Base-by-base conservation (phyloP, 1,140 invertebrate species). In the Drosophila eugracilis region DNA sequence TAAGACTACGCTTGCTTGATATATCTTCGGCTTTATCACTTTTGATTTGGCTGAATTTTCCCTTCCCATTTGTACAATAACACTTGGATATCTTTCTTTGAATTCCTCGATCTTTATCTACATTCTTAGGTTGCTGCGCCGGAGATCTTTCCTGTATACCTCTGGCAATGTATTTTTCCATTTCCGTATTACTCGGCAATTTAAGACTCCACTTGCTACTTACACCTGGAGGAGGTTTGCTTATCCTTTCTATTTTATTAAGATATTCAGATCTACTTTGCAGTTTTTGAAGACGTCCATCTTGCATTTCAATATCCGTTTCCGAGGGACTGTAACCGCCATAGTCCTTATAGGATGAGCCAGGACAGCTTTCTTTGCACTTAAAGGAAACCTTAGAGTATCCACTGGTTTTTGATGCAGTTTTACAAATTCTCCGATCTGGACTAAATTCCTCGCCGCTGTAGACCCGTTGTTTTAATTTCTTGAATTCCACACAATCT, bases 321-420 rank as follows among this genome's bases (percentile, higher is more conserved):
- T 62, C 76, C 0, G 76, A 79, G n/a, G 62, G n/a, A 9, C 62
- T 36, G 12, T 79, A 79, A 0, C 70, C 70, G 0, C 52, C 70
- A 54, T 74, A 55, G n/a, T 66, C 50, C 6, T 53, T 12, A 37
- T 5, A 17, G 5, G 14, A 10, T 9, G 12, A 12, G 10, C 14
- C 28, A 0, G 49, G 12, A 12, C 17, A 12, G 15, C 12, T n/a
- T 17, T 32, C 5, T 24, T 57, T 5, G n/a, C 26, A 28, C 6
- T 12, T 17, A 14, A 9, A 37, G 3, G 9, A n/a, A 5, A 5
- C 1, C 41, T 0, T 30, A 6, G 55, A 42, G 4, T 17, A 34
- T 0, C 3, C 54, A 26, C 15, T 71, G 5, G 7, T 36, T 36
- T 55, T 59, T 14, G 55, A 59, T 0, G 14, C 4, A 3, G 3